phyloP scores from a whole-genome alignment of 2,888 invertebrate species.

The Chalcis sispes region DNA sequence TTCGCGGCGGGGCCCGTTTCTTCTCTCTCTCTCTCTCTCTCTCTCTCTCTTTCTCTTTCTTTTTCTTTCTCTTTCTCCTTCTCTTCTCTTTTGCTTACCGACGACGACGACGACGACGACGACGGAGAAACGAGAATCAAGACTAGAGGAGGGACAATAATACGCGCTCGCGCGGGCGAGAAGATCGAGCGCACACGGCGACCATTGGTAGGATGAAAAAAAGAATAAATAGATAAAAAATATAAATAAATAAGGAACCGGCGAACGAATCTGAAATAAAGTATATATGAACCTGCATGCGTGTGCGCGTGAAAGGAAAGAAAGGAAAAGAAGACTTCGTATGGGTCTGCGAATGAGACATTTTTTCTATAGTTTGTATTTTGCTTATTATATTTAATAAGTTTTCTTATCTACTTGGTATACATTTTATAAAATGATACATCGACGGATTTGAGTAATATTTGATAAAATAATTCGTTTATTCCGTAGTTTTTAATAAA shows the following conservation, averaged over 20 bases:
- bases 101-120: too few relatives aligned
- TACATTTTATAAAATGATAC: too few relatives aligned
- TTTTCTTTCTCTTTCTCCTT: conserved; percentile 14
- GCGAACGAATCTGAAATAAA: background rate
- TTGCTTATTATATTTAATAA: too few relatives aligned
- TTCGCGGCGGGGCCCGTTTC: conserved; percentile 69
- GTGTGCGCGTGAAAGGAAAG: background rate
- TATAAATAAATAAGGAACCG: too few relatives aligned
- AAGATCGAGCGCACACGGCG: conserved; percentile 18
- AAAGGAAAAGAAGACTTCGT: background rate
- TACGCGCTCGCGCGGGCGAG: too few relatives aligned
- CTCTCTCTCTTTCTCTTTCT: conserved; percentile 18
- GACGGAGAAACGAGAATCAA: background rate
- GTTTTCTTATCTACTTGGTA: too few relatives aligned
- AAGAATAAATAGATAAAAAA: too few relatives aligned
- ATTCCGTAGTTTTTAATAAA: too few relatives aligned
- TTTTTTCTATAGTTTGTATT: too few relatives aligned
- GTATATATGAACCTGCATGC: background rate
- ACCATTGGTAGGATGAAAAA: conserved; percentile 1
- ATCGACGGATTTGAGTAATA: too few relatives aligned
- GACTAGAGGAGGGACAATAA: conserved; percentile 30
- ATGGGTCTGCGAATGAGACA: too few relatives aligned
- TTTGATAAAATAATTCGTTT: too few relatives aligned
- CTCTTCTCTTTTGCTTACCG: background rate
- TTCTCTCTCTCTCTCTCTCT: conserved; percentile 39